Conservation (phyloP, 2,113 vertebrate genomes). For the Dermatemys mawii region DNA sequence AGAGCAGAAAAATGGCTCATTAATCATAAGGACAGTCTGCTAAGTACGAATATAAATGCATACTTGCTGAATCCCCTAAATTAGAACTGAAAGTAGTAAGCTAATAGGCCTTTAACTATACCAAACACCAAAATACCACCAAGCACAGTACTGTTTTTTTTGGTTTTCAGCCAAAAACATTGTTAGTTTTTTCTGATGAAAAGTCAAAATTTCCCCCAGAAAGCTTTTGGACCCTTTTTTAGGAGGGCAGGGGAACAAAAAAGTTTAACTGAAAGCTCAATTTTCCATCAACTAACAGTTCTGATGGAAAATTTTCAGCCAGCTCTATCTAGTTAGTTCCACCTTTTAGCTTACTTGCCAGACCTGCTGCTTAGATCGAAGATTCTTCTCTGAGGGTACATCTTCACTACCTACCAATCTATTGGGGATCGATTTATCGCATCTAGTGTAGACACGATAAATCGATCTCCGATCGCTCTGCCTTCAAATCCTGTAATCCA, state of each 20-base stretch:
- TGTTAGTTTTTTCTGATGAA: neutral
- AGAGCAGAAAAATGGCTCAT: neutral
- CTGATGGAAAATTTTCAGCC: accelerated
- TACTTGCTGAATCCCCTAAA: neutral
- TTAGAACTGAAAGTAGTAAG: neutral
- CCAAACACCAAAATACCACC: neutral
- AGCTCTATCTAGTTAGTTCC: accelerated
- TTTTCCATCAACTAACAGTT: neutral
- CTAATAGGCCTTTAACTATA: accelerated
- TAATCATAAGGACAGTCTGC: accelerated
- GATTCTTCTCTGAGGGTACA: accelerated
- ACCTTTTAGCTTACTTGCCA: neutral
- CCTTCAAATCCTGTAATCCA: too few species aligned
- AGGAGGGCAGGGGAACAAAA: neutral
- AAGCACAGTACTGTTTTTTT: neutral
- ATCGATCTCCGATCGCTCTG: too few species aligned
- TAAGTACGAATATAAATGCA: neutral
- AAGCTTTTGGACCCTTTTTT: neutral
- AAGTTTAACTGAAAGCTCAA: neutral
- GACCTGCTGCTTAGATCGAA: accelerated
- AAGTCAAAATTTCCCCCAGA: neutral
- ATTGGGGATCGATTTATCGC: too few species aligned
- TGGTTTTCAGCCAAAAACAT: neutral
- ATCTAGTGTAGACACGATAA: too few species aligned
- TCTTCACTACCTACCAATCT: too few species aligned